Evolutionary conservation across 2,113 vertebrate genomes (phyloP), one percentile per base, ranked within the genome.

Genomic region (Anthoscopus minutus): DNA sequence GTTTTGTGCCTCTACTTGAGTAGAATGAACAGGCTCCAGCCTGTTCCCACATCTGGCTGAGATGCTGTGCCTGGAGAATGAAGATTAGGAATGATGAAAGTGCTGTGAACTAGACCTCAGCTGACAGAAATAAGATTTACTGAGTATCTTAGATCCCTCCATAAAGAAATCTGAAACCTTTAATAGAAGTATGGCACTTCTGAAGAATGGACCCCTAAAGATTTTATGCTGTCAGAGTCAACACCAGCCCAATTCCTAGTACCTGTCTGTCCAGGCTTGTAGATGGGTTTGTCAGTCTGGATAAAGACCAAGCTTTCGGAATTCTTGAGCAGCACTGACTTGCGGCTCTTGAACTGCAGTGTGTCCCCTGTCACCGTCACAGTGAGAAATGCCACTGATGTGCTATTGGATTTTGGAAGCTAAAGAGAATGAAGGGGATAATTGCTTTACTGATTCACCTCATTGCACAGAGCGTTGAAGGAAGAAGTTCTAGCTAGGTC

Each of bases 261-360:
- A 98, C 98, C 98, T 96, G 74, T 97, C 81, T 98, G 98, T 30
- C 30, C 88, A 0, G 97, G 97, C 78, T 98, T 98, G 95, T 98
- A 98, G 96, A 97, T 95, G 40, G 98, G 89, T 93, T 98, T 98
- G 86, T 98, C 98, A 38, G 98, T 98, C 87, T 98, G 98, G 33
- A 97, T 0, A 50, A 98, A 98, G 54, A 97, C 88, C 86, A 98
- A 69, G 61, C 92, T 97, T 11, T 97, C 80, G 35, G 92, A 17
- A 6, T 91, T 91, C 95, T 92, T 77, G 53, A 98, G 60, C 40
- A 98, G 11, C 72, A 98, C 96, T 0, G 93, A 94, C 35, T 88
- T 98, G 51, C 76, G 93, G 31, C 72, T 97, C 33, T 9, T 96
- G 94, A 97, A 97, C 23, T 96, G 90, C 17, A 97, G 91, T 5